Base-by-base conservation (phyloP, 2,888 invertebrate genomes). In the Ptychoptera albimana region DNA sequence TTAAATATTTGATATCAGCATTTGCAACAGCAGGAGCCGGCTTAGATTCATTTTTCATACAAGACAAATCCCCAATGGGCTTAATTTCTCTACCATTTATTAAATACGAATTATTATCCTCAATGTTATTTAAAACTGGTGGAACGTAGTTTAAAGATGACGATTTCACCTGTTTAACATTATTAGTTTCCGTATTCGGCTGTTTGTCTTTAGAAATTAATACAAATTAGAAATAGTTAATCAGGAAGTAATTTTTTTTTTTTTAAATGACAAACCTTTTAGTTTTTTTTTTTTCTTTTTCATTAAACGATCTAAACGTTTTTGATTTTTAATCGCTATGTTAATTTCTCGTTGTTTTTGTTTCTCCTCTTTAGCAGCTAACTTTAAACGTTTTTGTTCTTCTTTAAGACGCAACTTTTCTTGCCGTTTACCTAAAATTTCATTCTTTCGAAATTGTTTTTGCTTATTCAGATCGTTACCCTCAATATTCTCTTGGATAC, bases 1-100 rank as follows among this genome's bases (percentile, higher is more conserved):
- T 49, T 32, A 51, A 44, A 47, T 52, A 52, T 43, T 50, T 51
- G 13, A 51, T 47, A 16, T 49, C 49, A 11, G 52, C 50, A 48
- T 52, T 46, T 13, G 43, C 46, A 34, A 52, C 44, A 34, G 46
- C 42, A 11, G 51, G 52, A 35, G 52, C 51, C 16, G 48, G 48
- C 42, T 46, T 46, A 43, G 51, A 52, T 34, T 45, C 46, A 39
- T 49, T 43, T 13, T 47, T 46, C 36, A 50, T 43, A 44, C 52
- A 52, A 12, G 52, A 51, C 45, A 51, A 50, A 51, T 52, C 52
- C 31, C 52, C 51, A 37, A 36, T 12, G 11, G 40, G n/a, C 11
- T 14, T 7, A 10, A 15, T 7, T 40, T 40, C 14, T 14, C 30
- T 32, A 15, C 14, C 14, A 32, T 23, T 23, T 23, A 23, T 23